Percentiles rank a stretch among this genome's conserved stretches.
Conservation (phyloP, 30 jellyfish, hydroid and myxozoan species). For the Aurelia sp. region DNA sequence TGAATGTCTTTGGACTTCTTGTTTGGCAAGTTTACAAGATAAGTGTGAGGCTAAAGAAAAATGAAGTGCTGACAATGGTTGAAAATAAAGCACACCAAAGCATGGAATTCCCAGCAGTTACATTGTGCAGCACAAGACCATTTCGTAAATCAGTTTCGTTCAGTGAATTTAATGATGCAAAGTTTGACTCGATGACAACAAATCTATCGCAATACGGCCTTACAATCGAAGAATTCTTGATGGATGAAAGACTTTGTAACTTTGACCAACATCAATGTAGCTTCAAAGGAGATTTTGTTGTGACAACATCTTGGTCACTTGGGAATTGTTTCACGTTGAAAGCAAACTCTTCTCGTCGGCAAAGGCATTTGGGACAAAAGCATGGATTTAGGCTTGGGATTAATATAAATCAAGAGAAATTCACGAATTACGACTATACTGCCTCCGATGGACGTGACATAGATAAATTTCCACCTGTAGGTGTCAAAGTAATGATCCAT, state of each 20-base stretch:
- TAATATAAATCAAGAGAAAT: neutral
- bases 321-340: slow-evolving; percentile 4
- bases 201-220: neutral
- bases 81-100: neutral
- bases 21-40: neutral
- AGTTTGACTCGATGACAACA: too few species aligned
- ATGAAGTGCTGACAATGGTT: neutral
- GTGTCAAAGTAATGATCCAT: neutral
- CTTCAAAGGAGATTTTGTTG: neutral
- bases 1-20: neutral
- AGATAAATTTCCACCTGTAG: neutral
- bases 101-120: neutral
- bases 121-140: neutral
- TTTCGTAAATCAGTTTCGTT: too few species aligned
- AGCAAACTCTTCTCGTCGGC: neutral
- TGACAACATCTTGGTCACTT: slow-evolving; percentile 1
- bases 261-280: neutral
- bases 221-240: neutral
- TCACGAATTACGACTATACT: neutral
- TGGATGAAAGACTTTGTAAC: neutral
- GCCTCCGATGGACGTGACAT: too few species aligned
- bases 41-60: neutral
- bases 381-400: neutral
- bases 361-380: neutral
- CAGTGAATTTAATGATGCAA: too few species aligned